Conservation (phyloP, 2,888 invertebrate genomes). For the Bellardia bayeri region DNA sequence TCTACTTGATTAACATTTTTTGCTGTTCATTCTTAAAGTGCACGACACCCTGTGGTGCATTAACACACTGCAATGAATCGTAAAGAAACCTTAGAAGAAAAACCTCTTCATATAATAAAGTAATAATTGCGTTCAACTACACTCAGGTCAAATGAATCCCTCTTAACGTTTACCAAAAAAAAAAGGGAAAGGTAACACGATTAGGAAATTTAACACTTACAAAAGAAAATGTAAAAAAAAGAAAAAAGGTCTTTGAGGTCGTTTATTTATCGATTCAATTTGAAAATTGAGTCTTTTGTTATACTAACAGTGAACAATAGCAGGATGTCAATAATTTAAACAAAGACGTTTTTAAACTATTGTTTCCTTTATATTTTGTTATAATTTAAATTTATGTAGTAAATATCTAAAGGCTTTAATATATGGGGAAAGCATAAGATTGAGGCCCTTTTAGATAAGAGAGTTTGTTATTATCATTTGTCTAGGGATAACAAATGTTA, state of each 20-base stretch:
- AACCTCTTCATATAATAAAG: not conserved
- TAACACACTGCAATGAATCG: conserved; percentile 33
- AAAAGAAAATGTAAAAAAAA: not conserved
- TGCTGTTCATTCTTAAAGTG: not conserved
- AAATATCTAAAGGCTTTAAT: not conserved
- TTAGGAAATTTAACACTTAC: conserved; percentile 68
- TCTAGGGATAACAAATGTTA: conserved; percentile 45
- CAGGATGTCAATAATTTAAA: conserved; percentile 70
- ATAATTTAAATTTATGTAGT: conserved; percentile 35
- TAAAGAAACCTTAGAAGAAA: conserved; percentile 28
- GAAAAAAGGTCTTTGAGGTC: conserved; percentile 51
- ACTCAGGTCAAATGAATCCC: conserved; percentile 37
- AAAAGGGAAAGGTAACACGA: conserved; percentile 39
- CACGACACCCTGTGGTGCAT: conserved; percentile 57
- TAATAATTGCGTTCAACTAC: conserved; percentile 34
- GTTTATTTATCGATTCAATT: conserved; percentile 48
- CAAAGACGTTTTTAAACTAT: conserved; percentile 63
- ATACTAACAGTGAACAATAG: conserved; percentile 17
- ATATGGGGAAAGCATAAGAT: not conserved
- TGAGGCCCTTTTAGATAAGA: conserved; percentile 20
- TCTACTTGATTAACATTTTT: conserved; percentile 47
- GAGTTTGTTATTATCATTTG: conserved; percentile 1
- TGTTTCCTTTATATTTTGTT: conserved; percentile 44
- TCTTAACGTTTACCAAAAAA: not conserved
- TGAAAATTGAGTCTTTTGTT: conserved; percentile 47